These are phyloP conservation scores for Chelonus formosanus DNA, from an alignment of 2,888 invertebrate genomes.

Conservation along the genomic window DNA sequence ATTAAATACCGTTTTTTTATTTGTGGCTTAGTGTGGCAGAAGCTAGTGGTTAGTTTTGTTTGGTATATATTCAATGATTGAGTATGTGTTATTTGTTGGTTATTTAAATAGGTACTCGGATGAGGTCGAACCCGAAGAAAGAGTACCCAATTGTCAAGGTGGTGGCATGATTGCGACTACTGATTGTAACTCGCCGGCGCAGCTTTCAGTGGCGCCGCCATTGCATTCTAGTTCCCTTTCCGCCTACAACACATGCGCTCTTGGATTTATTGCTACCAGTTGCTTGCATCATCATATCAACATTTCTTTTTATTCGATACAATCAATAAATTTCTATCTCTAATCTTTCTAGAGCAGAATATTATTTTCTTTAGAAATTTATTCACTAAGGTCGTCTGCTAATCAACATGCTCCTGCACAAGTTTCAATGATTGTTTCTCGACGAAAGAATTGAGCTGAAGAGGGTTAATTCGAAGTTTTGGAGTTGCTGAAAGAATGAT, in stretches of 20 bases:
- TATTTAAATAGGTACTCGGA: conserved; percentile 24
- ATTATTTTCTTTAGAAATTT: too few species aligned
- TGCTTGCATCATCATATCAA: too few species aligned
- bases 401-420: too few species aligned
- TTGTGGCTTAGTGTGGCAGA: too few species aligned
- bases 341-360: too few species aligned
- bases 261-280: conserved; percentile 39
- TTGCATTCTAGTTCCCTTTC: conserved; percentile 45
- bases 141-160: conserved; percentile 57
- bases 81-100: conserved; percentile 15
- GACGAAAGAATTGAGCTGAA: too few species aligned
- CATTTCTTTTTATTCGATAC: conserved; percentile 1
- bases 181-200: conserved; percentile 49
- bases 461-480: too few species aligned
- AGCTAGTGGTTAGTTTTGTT: background rate
- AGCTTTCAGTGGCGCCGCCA: conserved; percentile 57
- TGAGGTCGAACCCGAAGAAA: conserved; percentile 49
- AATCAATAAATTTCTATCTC: too few species aligned
- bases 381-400: too few species aligned
- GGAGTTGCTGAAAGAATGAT: too few species aligned
- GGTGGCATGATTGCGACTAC: conserved; percentile 64
- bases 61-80: background rate
- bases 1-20: too few species aligned
- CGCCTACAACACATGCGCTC: conserved; percentile 52
- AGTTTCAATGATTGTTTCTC: too few species aligned